Percentiles rank a stretch among this genome's conserved stretches.
Evolutionary conservation across 2,797 vertebrate species (phyloP).

Genomic region (Scomberomorus guttatus): DNA sequence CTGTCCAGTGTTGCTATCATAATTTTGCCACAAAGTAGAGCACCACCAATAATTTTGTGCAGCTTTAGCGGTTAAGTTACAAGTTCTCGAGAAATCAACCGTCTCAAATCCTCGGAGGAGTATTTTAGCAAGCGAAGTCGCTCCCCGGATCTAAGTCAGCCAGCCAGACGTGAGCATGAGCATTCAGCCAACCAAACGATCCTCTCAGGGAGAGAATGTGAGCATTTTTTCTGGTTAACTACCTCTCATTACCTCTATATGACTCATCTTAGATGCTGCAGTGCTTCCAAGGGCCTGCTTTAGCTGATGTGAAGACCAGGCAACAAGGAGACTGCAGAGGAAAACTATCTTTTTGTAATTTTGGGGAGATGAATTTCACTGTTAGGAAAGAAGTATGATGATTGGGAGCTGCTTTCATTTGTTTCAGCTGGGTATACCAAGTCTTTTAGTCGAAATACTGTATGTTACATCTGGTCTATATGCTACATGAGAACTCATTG

Average conservation of each 20-base stretch:
- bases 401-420: slow-evolving; percentile 6
- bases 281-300: slow-evolving; percentile 43
- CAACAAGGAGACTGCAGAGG: slow-evolving; percentile 4
- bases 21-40: slow-evolving; percentile 1
- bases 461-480: slow-evolving; percentile 11
- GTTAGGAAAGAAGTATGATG: slow-evolving; percentile 20
- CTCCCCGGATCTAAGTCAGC: slow-evolving; percentile 51
- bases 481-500: slow-evolving; percentile 25
- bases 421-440: slow-evolving; percentile 1
- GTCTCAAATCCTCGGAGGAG: slow-evolving; percentile 36
- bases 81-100: slow-evolving; percentile 48
- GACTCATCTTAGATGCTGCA: slow-evolving; percentile 77
- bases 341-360: slow-evolving; percentile 25
- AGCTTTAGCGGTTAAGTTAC: slow-evolving; percentile 24
- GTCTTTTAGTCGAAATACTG: background rate
- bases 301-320: slow-evolving; percentile 57
- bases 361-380: slow-evolving; percentile 23
- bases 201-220: slow-evolving; percentile 60
- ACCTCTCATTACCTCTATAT: slow-evolving; percentile 76
- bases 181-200: slow-evolving; percentile 65
- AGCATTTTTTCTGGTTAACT: slow-evolving; percentile 76
- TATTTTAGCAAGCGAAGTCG: slow-evolving; percentile 32
- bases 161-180: slow-evolving; percentile 68
- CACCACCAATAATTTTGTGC: background rate
- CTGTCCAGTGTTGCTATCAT: background rate